Base-by-base conservation (phyloP, 2,113 vertebrate species). In the Sylvilagus bachmani region DNA sequence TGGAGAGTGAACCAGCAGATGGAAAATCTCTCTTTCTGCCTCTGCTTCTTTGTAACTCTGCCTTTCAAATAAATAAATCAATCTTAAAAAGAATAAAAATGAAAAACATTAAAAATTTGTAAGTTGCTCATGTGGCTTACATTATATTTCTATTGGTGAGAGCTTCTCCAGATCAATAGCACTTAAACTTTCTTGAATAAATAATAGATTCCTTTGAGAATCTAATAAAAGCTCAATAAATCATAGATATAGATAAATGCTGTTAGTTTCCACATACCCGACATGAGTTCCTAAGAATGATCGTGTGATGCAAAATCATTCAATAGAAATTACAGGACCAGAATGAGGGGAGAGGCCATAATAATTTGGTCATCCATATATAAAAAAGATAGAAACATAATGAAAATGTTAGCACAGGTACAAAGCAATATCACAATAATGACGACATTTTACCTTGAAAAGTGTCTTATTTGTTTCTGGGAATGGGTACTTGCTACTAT, bases 191-290 rank as follows among this genome's bases (percentile, higher is more conserved):
- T 71, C 67, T 75, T 55, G 36, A 75, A n/a, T 36, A 62, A 86
- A 81, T 58, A 58, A 29, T 19, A 16, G 21, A 49, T 70, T 77
- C 11, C n/a, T 73, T 44, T 74, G 33, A 80, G 53, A 82, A 44
- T 85, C 61, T 73, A 61, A 53, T 85, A 44, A 71, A 94, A 82
- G 33, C 61, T 90, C 69, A 77, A 4, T 70, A 71, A 81, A n/a
- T 36, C 6, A 19, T 44, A 51, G 29, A 64, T 31, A 79, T 29
- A 78, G 51, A 70, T 29, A 82, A 24, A 64, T 86, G 86, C 13
- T 49, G 70, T 82, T n/a, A 75, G 2, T 83, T 86, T 21, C 33
- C 21, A 36, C 53, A 3, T 25, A 71, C 3, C 4, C 27, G 77
- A 62, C 4, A 36, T 38, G 12, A 44, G 27, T 36, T 90, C 51